phyloP scores from a whole-genome alignment of 2,888 invertebrate genomes.

The Ophion ventricosus region DNA sequence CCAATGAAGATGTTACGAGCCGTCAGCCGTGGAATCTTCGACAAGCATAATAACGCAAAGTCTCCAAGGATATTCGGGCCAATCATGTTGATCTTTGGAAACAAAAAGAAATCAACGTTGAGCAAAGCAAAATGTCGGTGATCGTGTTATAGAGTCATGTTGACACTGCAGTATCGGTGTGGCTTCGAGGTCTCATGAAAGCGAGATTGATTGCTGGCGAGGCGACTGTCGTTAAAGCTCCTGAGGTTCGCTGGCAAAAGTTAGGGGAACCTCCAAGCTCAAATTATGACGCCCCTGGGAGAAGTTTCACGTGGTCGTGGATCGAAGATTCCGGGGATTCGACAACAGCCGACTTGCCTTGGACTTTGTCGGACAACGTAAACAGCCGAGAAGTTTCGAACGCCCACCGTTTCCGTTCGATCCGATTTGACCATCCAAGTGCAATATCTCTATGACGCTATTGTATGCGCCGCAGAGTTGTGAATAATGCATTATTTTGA shows the following conservation, averaged over 20 bases:
- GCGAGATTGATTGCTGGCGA: slow-evolving; percentile 17
- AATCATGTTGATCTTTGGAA: neutral
- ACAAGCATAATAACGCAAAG: neutral
- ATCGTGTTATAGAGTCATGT: neutral
- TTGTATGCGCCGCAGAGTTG: neutral
- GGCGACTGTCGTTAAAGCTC: neutral
- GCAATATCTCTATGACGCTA: neutral
- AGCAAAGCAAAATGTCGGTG: neutral
- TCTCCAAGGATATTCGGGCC: neutral
- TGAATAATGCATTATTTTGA: too few relatives aligned
- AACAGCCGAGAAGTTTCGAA: slow-evolving; percentile 3
- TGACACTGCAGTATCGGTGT: neutral
- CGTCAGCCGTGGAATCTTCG: neutral
- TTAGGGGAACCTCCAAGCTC: slow-evolving; percentile 1
- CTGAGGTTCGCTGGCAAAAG: neutral
- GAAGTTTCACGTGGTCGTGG: slow-evolving; percentile 3
- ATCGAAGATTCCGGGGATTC: slow-evolving; percentile 22
- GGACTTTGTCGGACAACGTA: neutral
- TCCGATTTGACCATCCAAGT: neutral
- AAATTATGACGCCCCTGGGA: neutral
- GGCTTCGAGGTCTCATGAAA: slow-evolving; percentile 6
- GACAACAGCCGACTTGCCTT: slow-evolving; percentile 7
- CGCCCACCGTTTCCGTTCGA: slow-evolving; percentile 1
- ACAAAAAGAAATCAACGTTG: neutral
- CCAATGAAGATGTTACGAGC: slow-evolving; percentile 7